phyloP scores from a whole-genome alignment of 1,140 invertebrate genomes.

The Lineus longissimus region DNA sequence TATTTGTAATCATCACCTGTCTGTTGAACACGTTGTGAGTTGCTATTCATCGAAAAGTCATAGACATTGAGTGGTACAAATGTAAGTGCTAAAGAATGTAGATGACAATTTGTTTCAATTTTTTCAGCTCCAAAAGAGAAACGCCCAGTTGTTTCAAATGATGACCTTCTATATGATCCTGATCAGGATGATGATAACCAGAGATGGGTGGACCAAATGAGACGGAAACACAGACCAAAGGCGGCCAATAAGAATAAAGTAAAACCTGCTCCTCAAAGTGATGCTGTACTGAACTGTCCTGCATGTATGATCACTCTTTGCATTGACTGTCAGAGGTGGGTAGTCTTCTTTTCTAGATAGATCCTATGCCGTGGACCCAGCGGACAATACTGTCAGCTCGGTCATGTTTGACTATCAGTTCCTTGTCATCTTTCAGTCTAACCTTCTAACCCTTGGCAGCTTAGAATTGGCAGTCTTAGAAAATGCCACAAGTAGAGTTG shows the following conservation, averaged over 20 bases:
- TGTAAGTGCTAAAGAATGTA: neutral
- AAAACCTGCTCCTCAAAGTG: conserved; percentile 39
- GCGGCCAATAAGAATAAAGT: neutral
- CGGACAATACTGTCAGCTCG: no score
- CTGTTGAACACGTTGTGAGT: conserved; percentile 4
- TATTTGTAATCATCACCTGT: no score
- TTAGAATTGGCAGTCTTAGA: no score
- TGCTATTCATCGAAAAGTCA: neutral
- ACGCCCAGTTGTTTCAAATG: conserved; percentile 40
- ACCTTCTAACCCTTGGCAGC: no score
- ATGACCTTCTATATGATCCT: conserved; percentile 62
- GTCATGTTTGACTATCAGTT: no score
- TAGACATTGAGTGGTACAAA: neutral
- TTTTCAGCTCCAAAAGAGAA: conserved; percentile 26
- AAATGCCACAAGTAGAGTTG: no score
- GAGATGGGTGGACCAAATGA: conserved; percentile 57
- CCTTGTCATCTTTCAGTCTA: no score
- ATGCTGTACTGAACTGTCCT: conserved; percentile 65
- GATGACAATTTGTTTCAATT: no score
- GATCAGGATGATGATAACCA: conserved; percentile 62
- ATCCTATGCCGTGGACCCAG: neutral
- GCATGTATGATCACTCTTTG: conserved; percentile 63
- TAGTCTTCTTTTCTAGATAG: conserved; percentile 5
- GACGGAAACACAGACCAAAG: conserved; percentile 37
- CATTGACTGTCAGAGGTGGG: conserved; percentile 62